These are phyloP conservation scores for Gopherus flavomarginatus DNA, from an alignment of 2,113 vertebrate species.

Conservation along the genomic window DNA sequence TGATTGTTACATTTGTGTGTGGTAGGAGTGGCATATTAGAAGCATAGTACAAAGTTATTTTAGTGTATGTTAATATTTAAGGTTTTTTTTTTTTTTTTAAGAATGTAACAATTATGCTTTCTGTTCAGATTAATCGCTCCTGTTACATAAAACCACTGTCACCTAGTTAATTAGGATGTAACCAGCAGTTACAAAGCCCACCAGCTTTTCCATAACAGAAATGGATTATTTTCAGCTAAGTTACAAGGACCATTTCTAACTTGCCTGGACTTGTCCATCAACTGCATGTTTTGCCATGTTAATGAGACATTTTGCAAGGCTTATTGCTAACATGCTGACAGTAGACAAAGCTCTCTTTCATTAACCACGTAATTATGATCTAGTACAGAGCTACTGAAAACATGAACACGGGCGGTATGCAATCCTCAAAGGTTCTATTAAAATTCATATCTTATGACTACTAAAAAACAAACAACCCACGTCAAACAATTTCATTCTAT, in stretches of 20 bases:
- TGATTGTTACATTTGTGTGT: background rate
- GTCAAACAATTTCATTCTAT: background rate
- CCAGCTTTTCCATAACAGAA: background rate
- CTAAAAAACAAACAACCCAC: background rate
- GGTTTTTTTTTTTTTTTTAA: background rate
- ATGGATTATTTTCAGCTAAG: background rate
- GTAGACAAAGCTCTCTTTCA: slow-evolving; percentile 48
- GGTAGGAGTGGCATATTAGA: background rate
- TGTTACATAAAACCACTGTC: background rate
- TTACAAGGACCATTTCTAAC: background rate
- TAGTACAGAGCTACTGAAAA: background rate
- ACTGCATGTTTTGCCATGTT: background rate
- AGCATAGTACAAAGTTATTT: background rate
- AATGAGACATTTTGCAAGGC: slow-evolving; percentile 1
- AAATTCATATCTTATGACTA: background rate
- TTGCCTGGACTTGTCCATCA: slow-evolving; percentile 45
- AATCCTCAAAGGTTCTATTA: background rate
- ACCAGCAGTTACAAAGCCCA: slow-evolving; percentile 4
- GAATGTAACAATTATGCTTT: background rate
- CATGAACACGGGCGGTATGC: background rate
- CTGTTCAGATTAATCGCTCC: background rate
- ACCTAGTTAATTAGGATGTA: background rate
- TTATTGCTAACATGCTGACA: background rate
- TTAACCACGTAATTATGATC: background rate
- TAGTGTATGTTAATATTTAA: background rate